A percentile compares a stretch with the other conserved stretches of the same genome.
These are phyloP conservation scores for Pantherophis vulpinus DNA, from an alignment of 2,797 vertebrate genomes.

Conservation along the genomic window DNA sequence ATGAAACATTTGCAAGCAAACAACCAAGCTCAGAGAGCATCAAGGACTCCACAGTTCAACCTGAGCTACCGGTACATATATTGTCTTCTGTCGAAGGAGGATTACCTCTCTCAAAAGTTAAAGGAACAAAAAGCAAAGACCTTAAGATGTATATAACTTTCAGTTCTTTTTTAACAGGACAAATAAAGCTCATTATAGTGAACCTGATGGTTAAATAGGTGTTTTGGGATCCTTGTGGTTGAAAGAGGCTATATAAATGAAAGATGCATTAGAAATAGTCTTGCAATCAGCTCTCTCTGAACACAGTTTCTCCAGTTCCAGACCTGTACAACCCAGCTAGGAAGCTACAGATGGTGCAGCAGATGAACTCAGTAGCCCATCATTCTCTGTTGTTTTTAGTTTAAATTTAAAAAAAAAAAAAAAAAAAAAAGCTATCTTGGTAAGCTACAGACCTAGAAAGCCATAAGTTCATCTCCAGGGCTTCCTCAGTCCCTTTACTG, in stretches of 20 bases:
- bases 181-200: conserved; percentile 30
- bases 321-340: conserved; percentile 63
- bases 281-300: conserved; percentile 61
- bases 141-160: conserved; percentile 48
- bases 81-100: neutral
- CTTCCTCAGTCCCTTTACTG: conserved; percentile 61
- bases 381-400: conserved; percentile 57
- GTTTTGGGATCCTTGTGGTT: conserved; percentile 61
- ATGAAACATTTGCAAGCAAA: neutral
- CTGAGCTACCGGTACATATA: neutral
- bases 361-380: conserved; percentile 69
- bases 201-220: conserved; percentile 60
- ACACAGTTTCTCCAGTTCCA: conserved; percentile 61
- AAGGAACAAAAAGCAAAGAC: conserved; percentile 8
- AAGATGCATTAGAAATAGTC: conserved; percentile 67
- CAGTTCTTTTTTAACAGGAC: conserved; percentile 34
- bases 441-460: conserved; percentile 59
- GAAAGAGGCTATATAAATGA: conserved; percentile 68
- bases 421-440: conserved; percentile 61
- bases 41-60: neutral
- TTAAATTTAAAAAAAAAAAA: conserved; percentile 63
- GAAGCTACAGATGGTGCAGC: conserved; percentile 70
- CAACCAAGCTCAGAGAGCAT: neutral
- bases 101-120: neutral
- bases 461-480: conserved; percentile 63